phyloP scores from a whole-genome alignment of 1,140 invertebrate genomes.

The Brachionus koreanus region DNA sequence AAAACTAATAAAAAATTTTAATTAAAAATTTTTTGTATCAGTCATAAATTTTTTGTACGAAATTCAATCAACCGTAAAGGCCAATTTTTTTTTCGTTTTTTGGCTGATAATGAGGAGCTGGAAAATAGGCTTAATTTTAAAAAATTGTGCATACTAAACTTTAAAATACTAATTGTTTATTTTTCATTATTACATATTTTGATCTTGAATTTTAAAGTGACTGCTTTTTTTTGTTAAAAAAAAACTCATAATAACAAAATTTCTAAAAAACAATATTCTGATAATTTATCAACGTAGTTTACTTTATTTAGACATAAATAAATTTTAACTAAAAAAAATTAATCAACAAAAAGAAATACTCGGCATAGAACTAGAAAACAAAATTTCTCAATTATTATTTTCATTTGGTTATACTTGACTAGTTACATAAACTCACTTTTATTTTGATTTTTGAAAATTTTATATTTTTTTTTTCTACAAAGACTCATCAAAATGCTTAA shows the following conservation, averaged over 20 bases:
- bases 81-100: too few species aligned
- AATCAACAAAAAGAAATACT: not conserved
- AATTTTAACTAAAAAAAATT: not conserved
- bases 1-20: too few species aligned
- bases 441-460: not conserved
- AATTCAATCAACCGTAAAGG: too few species aligned
- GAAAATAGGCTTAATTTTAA: too few species aligned
- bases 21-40: too few species aligned
- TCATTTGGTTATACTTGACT: conserved; percentile 12
- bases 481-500: conserved; percentile 75
- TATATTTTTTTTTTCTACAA: not conserved
- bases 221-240: not conserved
- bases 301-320: not conserved
- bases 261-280: not conserved
- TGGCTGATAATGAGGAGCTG: too few species aligned
- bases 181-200: not conserved
- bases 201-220: not conserved
- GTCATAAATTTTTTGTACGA: too few species aligned
- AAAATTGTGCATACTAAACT: too few species aligned
- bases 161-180: not conserved
- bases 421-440: not conserved
- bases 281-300: not conserved
- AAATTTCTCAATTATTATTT: not conserved
- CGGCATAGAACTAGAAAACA: not conserved
- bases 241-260: not conserved